Evolutionary conservation across 2,888 invertebrate genomes (phyloP).

Genomic region (Chrysopilus asiliformis): DNA sequence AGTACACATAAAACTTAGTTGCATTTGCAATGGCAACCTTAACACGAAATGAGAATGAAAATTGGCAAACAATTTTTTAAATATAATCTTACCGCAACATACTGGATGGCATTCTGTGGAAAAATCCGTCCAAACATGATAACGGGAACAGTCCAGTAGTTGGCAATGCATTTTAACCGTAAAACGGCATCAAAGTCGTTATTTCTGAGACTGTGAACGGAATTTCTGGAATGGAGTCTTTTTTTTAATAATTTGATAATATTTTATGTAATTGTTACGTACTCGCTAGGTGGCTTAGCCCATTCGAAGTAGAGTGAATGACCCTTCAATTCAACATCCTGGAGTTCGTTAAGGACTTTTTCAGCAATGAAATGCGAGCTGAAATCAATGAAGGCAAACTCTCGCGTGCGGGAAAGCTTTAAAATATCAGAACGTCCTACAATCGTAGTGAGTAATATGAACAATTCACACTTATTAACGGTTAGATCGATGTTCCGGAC

Average conservation of each 20-base stretch:
- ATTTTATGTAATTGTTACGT: constrained; percentile 1
- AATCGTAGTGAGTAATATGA: constrained; percentile 17
- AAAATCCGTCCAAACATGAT: constrained; percentile 24
- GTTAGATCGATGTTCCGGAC: constrained; percentile 24
- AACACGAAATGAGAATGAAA: no score
- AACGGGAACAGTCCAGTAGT: constrained; percentile 23
- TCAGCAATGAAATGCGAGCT: constrained; percentile 21
- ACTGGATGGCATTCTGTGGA: constrained; percentile 18
- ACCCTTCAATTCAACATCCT: constrained; percentile 17
- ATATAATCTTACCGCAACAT: constrained; percentile 18
- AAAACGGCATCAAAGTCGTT: constrained; percentile 23
- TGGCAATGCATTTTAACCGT: constrained; percentile 25
- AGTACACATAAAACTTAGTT: constrained; percentile 16
- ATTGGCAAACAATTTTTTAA: no score
- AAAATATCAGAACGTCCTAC: constrained; percentile 20
- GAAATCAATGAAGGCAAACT: constrained; percentile 25
- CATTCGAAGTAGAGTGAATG: constrained; percentile 22
- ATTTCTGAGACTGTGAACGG: constrained; percentile 21
- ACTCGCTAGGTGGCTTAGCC: constrained; percentile 25
- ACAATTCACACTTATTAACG: constrained; percentile 21
- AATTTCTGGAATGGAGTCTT: constrained; percentile 17
- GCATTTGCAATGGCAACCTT: constrained; percentile 16
- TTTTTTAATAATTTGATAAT: background rate
- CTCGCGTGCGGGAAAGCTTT: constrained; percentile 23
- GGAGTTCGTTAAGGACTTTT: constrained; percentile 18